Evolutionary conservation across 2,797 vertebrate species (phyloP), one percentile per base, ranked within the genome.

Genomic region (Microctenopoma steveboyesi): DNA sequence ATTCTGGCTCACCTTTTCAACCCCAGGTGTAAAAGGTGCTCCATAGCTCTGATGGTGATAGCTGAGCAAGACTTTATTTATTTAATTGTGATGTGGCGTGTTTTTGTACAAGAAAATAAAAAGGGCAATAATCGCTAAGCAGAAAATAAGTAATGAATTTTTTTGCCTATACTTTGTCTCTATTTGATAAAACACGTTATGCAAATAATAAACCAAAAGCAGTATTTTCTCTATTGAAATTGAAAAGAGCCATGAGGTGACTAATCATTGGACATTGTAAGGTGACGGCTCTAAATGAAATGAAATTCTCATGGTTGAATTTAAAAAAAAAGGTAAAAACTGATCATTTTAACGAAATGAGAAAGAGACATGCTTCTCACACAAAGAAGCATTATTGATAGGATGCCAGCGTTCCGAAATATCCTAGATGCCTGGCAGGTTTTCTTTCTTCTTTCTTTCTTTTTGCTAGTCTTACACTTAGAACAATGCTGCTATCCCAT

Each of bases 1-100:
- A 82, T 83, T 83, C 80, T n/a, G 72, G 79, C 85, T 90, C 86
- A 90, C 87, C 82, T 83, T 72, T 37, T 28, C 61, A 84, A 84
- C 72, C 78, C 8, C 30, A 74, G 65, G 83, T 85, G 72, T 70
- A 55, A 22, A 22, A 22, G 22, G 22, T 4, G 56, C 78, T 78
- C 84, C 74, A 72, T 67, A 79, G 79, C 76, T 72, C 42, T 5
- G 35, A 58, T 50, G 55, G 70, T 70, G 63, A 85, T 71, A 76
- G 64, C 76, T 84, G 89, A 42, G 47, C 18, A 35, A 79, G 75
- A 83, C 83, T 59, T 51, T 55, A 40, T 62, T 52, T 35, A 42
- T 40, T 53, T 10, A 37, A 70, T 48, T 48, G 49, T 66, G 72
- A 7, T 76, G 78, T 72, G 56, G 54, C 80, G 56, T 64, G 47